Conservation (phyloP, 2,113 vertebrate species). For the Saccopteryx bilineata region DNA sequence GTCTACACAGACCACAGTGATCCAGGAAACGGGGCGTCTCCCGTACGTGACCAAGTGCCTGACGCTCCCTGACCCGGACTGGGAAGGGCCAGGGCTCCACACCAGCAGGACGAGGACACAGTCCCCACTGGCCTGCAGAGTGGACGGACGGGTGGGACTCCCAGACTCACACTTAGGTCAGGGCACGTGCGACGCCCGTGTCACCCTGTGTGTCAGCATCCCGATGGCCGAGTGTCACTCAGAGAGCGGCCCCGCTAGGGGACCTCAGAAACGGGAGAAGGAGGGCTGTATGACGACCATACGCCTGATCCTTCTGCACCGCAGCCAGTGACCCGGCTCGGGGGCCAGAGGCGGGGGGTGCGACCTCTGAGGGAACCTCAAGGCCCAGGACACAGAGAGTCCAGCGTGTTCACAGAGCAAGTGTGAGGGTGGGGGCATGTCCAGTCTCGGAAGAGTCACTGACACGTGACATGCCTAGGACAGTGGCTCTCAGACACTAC, state of each 20-base stretch:
- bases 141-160: neutral
- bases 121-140: neutral
- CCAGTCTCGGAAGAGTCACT: neutral
- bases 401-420: too few relatives aligned
- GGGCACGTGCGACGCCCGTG: neutral
- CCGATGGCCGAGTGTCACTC: neutral
- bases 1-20: neutral
- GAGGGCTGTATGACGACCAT: too few relatives aligned
- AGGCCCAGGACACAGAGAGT: neutral
- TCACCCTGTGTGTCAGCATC: neutral
- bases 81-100: too few relatives aligned
- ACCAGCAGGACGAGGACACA: too few relatives aligned
- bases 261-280: neutral
- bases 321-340: neutral
- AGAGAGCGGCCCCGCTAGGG: neutral
- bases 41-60: accelerated
- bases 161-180: neutral
- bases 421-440: neutral
- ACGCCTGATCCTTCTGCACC: neutral
- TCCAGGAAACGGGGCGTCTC: neutral
- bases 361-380: neutral
- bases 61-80: neutral
- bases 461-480: neutral
- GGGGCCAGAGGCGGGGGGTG: neutral
- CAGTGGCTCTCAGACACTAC: neutral